A percentile compares a stretch with the other conserved stretches of the same genome.
These are phyloP conservation scores for Taurulus bubalis DNA, from an alignment of 2,113 vertebrate genomes.

Conservation along the genomic window DNA sequence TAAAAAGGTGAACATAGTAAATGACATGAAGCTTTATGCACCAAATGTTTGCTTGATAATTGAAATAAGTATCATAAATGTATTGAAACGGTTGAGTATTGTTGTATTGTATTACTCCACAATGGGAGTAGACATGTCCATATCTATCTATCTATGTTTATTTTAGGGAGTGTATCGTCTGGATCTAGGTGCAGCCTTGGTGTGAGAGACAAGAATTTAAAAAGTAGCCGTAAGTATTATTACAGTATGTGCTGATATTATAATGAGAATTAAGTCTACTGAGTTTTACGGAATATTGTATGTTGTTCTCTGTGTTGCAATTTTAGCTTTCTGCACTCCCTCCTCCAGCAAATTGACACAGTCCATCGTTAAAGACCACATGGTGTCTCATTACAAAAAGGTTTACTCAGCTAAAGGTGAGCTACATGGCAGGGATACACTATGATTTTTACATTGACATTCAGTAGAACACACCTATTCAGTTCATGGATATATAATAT, in stretches of 20 bases:
- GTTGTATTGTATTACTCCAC: not conserved
- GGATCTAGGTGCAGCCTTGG: slow-evolving; percentile 51
- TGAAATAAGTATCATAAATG: not conserved
- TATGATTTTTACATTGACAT: not conserved
- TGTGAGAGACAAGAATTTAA: slow-evolving; percentile 54
- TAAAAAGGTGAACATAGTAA: no score
- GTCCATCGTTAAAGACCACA: slow-evolving; percentile 91
- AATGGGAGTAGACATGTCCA: not conserved
- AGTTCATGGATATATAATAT: not conserved
- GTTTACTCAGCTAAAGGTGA: slow-evolving; percentile 96
- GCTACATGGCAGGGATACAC: not conserved
- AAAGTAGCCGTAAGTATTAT: slow-evolving; percentile 73
- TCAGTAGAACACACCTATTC: not conserved
- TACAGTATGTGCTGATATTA: not conserved
- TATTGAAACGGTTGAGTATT: not conserved
- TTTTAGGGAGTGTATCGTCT: slow-evolving; percentile 73
- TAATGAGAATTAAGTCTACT: not conserved
- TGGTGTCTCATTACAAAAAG: slow-evolving; percentile 95
- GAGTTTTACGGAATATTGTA: no score
- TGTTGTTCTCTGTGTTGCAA: slow-evolving; percentile 19
- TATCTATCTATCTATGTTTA: not conserved
- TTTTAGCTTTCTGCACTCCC: slow-evolving; percentile 84
- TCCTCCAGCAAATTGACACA: slow-evolving; percentile 87
- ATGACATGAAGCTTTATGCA: not conserved
- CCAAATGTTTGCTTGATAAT: not conserved